Conservation (phyloP, 2,797 vertebrate species). For the Psittacula echo region DNA sequence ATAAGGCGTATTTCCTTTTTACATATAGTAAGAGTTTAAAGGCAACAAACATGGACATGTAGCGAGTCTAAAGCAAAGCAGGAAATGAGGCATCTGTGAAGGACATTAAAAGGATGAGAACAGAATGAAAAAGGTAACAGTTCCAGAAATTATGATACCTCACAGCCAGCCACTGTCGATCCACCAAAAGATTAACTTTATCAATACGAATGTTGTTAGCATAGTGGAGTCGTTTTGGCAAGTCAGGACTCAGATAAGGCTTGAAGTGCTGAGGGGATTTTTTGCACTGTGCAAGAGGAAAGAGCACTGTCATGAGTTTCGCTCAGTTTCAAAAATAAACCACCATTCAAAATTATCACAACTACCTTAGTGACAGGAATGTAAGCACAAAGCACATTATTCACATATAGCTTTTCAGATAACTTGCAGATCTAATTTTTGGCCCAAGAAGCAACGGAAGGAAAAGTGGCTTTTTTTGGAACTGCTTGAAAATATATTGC, state of each 20-base stretch:
- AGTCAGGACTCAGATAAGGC: slow-evolving; percentile 87
- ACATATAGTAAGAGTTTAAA: not conserved
- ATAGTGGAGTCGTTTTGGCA: slow-evolving; percentile 92
- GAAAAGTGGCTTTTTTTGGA: not conserved
- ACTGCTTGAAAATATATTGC: not conserved
- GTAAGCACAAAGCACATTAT: not conserved
- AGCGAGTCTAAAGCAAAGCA: not conserved
- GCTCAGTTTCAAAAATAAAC: not conserved
- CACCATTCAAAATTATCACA: not conserved
- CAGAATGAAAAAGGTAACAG: not conserved
- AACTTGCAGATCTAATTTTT: not conserved
- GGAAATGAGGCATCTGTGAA: not conserved
- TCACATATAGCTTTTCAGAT: not conserved
- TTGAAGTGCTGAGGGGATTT: slow-evolving; percentile 85
- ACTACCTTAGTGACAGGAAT: not conserved
- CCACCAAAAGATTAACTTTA: slow-evolving; percentile 88
- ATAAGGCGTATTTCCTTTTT: not conserved
- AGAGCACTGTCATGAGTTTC: not conserved
- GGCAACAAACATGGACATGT: not conserved
- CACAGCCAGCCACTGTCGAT: slow-evolving; percentile 85
- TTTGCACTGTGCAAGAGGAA: slow-evolving; percentile 83
- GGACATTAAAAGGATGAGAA: not conserved
- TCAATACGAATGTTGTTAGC: slow-evolving; percentile 90
- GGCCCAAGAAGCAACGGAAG: not conserved
- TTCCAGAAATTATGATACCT: slow-evolving; percentile 72